These are phyloP conservation scores for Mesoligia furuncula DNA, from an alignment of 2,888 invertebrate species.

Conservation along the genomic window DNA sequence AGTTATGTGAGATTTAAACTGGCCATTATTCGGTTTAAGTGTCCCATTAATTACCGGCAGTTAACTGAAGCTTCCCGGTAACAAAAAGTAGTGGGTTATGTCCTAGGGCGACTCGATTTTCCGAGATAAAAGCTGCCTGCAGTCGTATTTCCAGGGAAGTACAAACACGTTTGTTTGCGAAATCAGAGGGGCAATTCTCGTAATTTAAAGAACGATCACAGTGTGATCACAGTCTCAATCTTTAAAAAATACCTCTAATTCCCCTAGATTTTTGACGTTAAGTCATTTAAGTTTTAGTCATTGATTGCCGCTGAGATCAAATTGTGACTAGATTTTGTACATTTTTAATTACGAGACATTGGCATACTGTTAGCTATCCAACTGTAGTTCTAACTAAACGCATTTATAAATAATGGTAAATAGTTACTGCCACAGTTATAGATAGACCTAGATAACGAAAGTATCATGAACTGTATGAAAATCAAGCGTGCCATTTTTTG, in stretches of 20 bases:
- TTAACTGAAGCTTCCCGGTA: conserved; percentile 51
- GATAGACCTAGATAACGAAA: too few species aligned
- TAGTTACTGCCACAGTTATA: neutral
- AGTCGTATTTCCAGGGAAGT: conserved; percentile 15
- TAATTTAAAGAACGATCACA: too few species aligned
- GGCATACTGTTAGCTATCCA: neutral
- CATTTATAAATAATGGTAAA: neutral
- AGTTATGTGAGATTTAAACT: conserved; percentile 56
- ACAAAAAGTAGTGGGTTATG: conserved; percentile 38
- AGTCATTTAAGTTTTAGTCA: too few species aligned
- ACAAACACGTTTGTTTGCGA: neutral
- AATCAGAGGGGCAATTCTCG: neutral
- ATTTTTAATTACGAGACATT: too few species aligned
- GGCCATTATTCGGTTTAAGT: conserved; percentile 52
- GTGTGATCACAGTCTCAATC: too few species aligned
- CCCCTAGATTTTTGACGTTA: too few species aligned
- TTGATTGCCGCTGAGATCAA: too few species aligned
- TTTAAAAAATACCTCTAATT: too few species aligned
- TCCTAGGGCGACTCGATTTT: conserved; percentile 19
- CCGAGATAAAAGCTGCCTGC: conserved; percentile 35
- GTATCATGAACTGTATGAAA: too few species aligned
- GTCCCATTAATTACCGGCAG: conserved; percentile 51
- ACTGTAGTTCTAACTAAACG: neutral
- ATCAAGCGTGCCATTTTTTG: too few species aligned
- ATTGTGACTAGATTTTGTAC: too few species aligned